Evolutionary conservation across 2,113 vertebrate species (phyloP).

Genomic region (Cyrtonyx montezumae): DNA sequence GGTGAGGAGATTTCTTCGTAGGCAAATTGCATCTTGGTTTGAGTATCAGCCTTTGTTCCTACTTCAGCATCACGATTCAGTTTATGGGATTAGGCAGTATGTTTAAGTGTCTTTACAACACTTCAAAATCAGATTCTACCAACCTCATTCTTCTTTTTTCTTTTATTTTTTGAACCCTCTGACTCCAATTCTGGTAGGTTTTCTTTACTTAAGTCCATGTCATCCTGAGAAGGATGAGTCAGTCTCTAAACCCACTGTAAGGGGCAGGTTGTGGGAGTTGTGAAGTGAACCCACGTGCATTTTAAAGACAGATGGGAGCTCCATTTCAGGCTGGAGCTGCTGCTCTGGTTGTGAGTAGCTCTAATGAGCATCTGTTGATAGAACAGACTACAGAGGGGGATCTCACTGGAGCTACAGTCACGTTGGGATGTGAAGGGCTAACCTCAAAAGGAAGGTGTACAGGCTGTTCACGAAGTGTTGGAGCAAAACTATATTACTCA

Average conservation of each 20-base stretch:
- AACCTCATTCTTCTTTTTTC: not conserved
- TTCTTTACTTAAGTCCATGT: not conserved
- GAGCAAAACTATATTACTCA: not conserved
- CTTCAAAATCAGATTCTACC: not conserved
- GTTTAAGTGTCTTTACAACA: not conserved
- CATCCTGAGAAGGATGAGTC: not conserved
- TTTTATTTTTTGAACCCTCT: not conserved
- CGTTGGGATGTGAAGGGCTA: not conserved
- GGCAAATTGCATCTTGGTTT: not conserved
- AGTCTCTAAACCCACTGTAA: constrained; percentile 2
- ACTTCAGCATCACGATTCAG: rapidly evolving
- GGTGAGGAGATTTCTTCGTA: not conserved
- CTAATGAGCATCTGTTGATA: constrained; percentile 69
- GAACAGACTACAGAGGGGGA: not conserved
- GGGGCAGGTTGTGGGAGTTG: constrained; percentile 52
- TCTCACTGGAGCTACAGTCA: not conserved
- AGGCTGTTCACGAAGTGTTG: not conserved
- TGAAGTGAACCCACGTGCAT: not conserved
- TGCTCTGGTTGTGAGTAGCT: not conserved
- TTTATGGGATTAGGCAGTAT: not conserved
- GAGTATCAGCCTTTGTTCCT: not conserved
- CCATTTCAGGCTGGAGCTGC: constrained; percentile 27
- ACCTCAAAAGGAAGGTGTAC: not conserved
- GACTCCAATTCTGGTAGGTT: not conserved
- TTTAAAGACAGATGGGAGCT: constrained; percentile 57